Percentiles rank a stretch among this genome's conserved stretches.
phyloP scores from a whole-genome alignment of 2,888 invertebrate species.

The Spisula solida region DNA sequence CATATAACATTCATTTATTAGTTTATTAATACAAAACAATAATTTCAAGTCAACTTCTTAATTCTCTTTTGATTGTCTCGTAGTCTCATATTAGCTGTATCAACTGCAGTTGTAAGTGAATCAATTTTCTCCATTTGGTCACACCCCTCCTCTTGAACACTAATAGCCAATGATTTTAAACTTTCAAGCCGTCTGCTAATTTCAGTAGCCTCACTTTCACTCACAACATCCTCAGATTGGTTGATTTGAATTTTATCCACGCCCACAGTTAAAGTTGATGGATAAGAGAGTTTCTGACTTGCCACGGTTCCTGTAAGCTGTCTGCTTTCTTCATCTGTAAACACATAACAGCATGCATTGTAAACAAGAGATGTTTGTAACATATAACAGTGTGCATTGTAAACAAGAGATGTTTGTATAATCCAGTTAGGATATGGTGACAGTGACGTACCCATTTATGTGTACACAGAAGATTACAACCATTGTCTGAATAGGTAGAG shows the following conservation, averaged over 20 bases:
- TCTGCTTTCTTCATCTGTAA: neutral
- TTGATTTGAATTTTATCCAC: constrained; percentile 49
- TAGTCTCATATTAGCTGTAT: constrained; percentile 74
- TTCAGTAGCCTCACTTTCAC: constrained; percentile 76
- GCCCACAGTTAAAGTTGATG: neutral
- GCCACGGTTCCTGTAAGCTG: neutral
- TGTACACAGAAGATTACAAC: too few relatives aligned
- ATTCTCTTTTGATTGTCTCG: constrained; percentile 67
- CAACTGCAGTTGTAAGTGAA: constrained; percentile 73
- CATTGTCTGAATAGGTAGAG: too few relatives aligned
- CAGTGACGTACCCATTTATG: too few relatives aligned
- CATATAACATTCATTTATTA: too few relatives aligned
- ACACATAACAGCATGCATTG: neutral
- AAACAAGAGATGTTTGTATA: neutral
- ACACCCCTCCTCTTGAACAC: constrained; percentile 73
- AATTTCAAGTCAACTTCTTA: constrained; percentile 47
- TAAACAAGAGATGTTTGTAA: neutral
- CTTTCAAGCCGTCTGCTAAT: constrained; percentile 72
- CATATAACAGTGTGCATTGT: neutral
- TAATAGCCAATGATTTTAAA: constrained; percentile 77
- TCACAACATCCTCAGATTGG: constrained; percentile 69
- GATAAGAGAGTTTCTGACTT: neutral
- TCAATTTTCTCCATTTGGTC: constrained; percentile 76
- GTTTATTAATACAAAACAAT: too few relatives aligned
- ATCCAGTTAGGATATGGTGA: too few relatives aligned